Evolutionary conservation across 2,797 vertebrate genomes (phyloP).

Genomic region (Gambusia yucatana): DNA sequence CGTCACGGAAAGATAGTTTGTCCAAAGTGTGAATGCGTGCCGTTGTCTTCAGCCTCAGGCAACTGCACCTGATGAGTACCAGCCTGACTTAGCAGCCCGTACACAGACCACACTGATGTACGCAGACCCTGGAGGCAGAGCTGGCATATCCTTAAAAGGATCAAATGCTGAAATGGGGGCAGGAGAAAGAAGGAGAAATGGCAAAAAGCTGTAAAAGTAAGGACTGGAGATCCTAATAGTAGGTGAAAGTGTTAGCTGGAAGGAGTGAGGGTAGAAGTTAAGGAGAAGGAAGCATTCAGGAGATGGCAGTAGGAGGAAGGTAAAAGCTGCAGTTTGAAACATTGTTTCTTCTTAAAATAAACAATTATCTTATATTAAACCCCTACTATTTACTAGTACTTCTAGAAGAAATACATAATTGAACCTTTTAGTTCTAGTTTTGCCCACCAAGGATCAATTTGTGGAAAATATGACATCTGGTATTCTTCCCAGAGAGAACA

Average conservation of each 20-base stretch:
- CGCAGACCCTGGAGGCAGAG: conserved; percentile 67
- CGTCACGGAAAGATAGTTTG: conserved; percentile 57
- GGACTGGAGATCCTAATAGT: conserved; percentile 21
- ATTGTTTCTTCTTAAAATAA: conserved; percentile 24
- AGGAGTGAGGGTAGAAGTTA: conserved; percentile 3
- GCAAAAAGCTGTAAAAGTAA: conserved; percentile 37
- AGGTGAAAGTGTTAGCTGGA: conserved; percentile 25
- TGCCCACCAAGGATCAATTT: not conserved
- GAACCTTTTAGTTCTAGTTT: conserved; percentile 4
- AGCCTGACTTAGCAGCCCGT: conserved; percentile 66
- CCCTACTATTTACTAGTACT: not conserved
- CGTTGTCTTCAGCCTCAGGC: conserved; percentile 68
- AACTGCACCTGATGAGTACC: conserved; percentile 65
- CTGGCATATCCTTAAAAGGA: conserved; percentile 69
- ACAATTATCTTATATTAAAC: conserved; percentile 20
- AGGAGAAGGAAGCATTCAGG: not conserved
- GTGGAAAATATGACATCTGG: not conserved
- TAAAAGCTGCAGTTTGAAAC: conserved; percentile 4
- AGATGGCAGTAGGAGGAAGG: conserved; percentile 7
- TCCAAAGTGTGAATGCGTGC: conserved; percentile 61
- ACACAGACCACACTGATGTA: conserved; percentile 72
- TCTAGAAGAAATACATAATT: conserved; percentile 1
- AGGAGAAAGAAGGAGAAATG: conserved; percentile 44
- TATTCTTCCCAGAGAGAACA: not conserved
- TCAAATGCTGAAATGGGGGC: conserved; percentile 72